Conservation (phyloP, 2,888 invertebrate species). For the Ferdinandea cuprea region DNA sequence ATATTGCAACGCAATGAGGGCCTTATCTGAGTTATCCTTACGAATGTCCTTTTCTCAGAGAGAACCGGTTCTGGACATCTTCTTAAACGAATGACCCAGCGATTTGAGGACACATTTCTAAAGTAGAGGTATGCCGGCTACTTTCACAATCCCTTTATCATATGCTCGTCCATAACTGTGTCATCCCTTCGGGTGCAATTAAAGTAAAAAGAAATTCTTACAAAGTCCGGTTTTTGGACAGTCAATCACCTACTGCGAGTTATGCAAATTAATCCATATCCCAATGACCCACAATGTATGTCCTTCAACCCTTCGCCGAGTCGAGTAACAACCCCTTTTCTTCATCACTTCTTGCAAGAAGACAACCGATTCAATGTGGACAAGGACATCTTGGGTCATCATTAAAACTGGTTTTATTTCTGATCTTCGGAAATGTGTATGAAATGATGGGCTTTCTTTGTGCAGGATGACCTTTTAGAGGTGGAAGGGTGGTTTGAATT, state of each 20-base stretch:
- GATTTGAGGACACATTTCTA: slow-evolving; percentile 15
- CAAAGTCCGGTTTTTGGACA: slow-evolving; percentile 72
- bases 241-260: slow-evolving; percentile 44
- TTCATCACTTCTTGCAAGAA: slow-evolving; percentile 28
- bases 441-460: slow-evolving; percentile 56
- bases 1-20: slow-evolving; percentile 65
- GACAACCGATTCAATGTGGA: slow-evolving; percentile 29
- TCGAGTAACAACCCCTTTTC: slow-evolving; percentile 26
- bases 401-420: slow-evolving; percentile 73
- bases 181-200: slow-evolving; percentile 47
- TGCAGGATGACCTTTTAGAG: slow-evolving; percentile 66
- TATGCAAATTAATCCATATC: slow-evolving; percentile 55
- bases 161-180: slow-evolving; percentile 13
- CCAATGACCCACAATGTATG: slow-evolving; percentile 59
- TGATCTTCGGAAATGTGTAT: slow-evolving; percentile 51
- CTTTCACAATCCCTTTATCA: slow-evolving; percentile 42
- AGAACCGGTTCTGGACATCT: slow-evolving; percentile 76
- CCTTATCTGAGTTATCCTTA: slow-evolving; percentile 69
- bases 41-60: slow-evolving; percentile 64
- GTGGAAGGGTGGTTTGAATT: slow-evolving; percentile 34
- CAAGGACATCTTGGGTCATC: slow-evolving; percentile 76
- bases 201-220: slow-evolving; percentile 31
- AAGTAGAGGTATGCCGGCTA: background rate
- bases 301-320: slow-evolving; percentile 46
- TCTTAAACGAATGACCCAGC: slow-evolving; percentile 62